Base-by-base conservation (phyloP, 2,113 vertebrate genomes). In the Solenodon paradoxus region DNA sequence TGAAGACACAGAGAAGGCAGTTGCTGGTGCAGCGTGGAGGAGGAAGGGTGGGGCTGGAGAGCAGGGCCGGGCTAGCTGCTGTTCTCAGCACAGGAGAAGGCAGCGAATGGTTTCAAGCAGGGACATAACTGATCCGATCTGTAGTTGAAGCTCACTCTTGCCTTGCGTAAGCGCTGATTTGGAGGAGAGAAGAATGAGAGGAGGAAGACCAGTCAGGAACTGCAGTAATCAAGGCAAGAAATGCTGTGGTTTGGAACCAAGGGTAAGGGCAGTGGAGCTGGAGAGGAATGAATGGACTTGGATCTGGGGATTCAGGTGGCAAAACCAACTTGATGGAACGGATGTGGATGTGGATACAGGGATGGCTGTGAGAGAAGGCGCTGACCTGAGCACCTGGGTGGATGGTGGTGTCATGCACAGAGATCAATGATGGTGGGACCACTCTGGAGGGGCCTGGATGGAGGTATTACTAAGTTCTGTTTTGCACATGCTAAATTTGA, bases 61-160 rank as follows among this genome's bases (percentile, higher is more conserved):
- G 42, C 19, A 0, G 16, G n/a, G 24, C 1, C 0, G 35, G 8
- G 22, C 64, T 12, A 9, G 20, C 40, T 13, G 63, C 81, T 38
- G 15, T 28, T 75, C 63, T 42, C 38, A 10, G 3, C 10, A 17
- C 57, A 6, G 0, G 7, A 40, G 59, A 55, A 79, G n/a, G 17
- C 20, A 24, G 0, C 13, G 59, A 12, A 57, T 38, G 64, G 8
- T 6, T 63, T 12, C 64, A 55, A 51, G 59, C 32, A 12, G 83
- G 22, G 30, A 13, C 16, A 9, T 7, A 28, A 13, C 26, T 20
- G 79, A 17, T 53, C 35, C 30, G 42, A 1, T 42, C 64, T 68
- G n/a, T 1, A 1, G 19, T n/a, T 63, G 12, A 66, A 57, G 57
- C 55, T 63, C 45, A 20, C 20, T 75, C 30, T 69, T 19, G 42